Conservation (phyloP, 2,888 invertebrate genomes). For the Agrilus cyanescens region DNA sequence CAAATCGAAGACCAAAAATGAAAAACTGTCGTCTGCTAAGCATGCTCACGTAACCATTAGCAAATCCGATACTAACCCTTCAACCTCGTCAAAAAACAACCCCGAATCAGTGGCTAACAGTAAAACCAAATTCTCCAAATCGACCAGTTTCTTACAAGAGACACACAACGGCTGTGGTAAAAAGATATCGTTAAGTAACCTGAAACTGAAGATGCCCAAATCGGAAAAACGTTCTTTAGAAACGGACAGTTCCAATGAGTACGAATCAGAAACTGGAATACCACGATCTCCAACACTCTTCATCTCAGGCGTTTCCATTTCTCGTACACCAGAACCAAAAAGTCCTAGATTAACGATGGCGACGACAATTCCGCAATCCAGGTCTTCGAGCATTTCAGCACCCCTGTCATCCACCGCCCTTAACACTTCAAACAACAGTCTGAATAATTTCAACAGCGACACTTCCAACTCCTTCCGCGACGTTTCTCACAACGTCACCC, state of each 20-base stretch:
- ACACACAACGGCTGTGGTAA: slow-evolving; percentile 24
- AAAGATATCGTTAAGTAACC: slow-evolving; percentile 26
- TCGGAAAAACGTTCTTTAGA: slow-evolving; percentile 29
- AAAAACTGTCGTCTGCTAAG: slow-evolving; percentile 12
- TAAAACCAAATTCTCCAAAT: slow-evolving; percentile 30
- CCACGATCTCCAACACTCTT: slow-evolving; percentile 45
- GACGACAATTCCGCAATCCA: slow-evolving; percentile 34
- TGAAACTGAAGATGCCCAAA: slow-evolving; percentile 31
- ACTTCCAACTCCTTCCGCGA: slow-evolving; percentile 32
- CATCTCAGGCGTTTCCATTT: slow-evolving; percentile 46
- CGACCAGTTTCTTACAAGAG: slow-evolving; percentile 31
- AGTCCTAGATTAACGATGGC: slow-evolving; percentile 25
- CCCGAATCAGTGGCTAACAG: slow-evolving; percentile 20
- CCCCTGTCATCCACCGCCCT: slow-evolving; percentile 33
- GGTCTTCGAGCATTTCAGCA: slow-evolving; percentile 41
- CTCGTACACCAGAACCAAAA: slow-evolving; percentile 41
- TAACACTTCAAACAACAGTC: slow-evolving; percentile 32
- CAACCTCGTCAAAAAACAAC: slow-evolving; percentile 26
- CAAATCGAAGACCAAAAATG: slow-evolving; percentile 22
- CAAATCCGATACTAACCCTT: slow-evolving; percentile 19
- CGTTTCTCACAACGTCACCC: slow-evolving; percentile 28
- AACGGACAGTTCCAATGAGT: slow-evolving; percentile 41
- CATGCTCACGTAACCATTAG: slow-evolving; percentile 13
- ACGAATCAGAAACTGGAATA: slow-evolving; percentile 45
- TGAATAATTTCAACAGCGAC: slow-evolving; percentile 30